phyloP scores from a whole-genome alignment of 2,888 invertebrate genomes.

The Volucella bombylans region DNA sequence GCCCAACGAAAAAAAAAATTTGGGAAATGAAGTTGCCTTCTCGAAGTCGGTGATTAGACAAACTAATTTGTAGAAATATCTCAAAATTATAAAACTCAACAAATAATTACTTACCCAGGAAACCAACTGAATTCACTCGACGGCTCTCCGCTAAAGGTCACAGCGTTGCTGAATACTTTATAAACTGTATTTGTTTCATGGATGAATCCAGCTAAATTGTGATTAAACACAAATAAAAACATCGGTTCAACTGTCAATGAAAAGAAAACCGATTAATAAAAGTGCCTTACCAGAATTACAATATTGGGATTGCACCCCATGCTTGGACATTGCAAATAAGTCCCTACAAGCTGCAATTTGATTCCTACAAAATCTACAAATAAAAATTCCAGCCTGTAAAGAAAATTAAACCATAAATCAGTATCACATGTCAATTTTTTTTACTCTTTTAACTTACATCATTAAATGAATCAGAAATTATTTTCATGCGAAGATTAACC shows the following conservation, averaged over 20 bases:
- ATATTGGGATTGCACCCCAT: conserved; percentile 91
- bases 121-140: conserved; percentile 92
- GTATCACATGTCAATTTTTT: not conserved
- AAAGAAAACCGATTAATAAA: not conserved
- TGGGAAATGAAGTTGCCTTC: too few species aligned
- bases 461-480: conserved; percentile 80
- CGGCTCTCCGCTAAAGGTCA: conserved; percentile 83
- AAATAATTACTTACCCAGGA: conserved; percentile 84
- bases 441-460: conserved; percentile 73
- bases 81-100: not conserved
- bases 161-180: conserved; percentile 83
- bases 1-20: too few species aligned
- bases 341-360: conserved; percentile 86
- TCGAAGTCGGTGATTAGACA: not conserved
- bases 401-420: not conserved
- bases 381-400: conserved; percentile 83
- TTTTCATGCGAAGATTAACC: conserved; percentile 86
- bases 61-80: too few species aligned
- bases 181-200: conserved; percentile 91
- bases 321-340: conserved; percentile 91
- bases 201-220: conserved; percentile 85
- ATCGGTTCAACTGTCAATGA: not conserved
- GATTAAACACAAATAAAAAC: conserved; percentile 20
- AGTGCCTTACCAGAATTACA: conserved; percentile 86
- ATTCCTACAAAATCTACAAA: conserved; percentile 85